Conservation (phyloP, 2,113 vertebrate genomes). For the Siniperca knerii region DNA sequence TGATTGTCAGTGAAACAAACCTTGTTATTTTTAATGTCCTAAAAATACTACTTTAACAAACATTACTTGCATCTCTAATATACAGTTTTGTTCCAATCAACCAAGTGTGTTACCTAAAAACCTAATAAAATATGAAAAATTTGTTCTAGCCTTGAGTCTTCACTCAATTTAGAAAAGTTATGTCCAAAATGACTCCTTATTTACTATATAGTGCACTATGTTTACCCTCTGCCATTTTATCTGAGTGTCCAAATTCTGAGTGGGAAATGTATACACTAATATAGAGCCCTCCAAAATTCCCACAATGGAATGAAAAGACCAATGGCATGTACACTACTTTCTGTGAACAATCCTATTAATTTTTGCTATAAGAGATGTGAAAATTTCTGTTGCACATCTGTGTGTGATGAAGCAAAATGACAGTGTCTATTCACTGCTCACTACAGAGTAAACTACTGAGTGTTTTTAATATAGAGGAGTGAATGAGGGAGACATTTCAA, state of each 20-base stretch:
- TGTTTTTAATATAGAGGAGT: neutral
- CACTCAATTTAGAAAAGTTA: neutral
- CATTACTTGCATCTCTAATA: neutral
- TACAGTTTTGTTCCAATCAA: neutral
- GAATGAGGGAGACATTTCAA: neutral
- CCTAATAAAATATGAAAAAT: neutral
- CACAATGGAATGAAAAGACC: neutral
- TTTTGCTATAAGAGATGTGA: neutral
- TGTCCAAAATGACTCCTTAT: neutral
- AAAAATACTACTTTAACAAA: neutral
- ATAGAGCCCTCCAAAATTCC: neutral
- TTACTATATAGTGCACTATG: neutral
- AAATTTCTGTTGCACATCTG: neutral
- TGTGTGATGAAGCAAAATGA: neutral
- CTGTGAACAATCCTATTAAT: neutral
- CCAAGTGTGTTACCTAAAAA: neutral
- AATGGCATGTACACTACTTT: neutral
- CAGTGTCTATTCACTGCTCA: neutral
- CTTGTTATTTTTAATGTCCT: neutral
- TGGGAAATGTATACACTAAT: neutral
- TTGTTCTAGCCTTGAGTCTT: neutral
- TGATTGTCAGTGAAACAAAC: neutral
- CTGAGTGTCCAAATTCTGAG: neutral
- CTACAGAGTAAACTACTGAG: neutral
- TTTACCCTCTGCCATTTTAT: neutral